These are phyloP conservation scores for Graphium colonna DNA, from an alignment of 2,888 invertebrate species.

Conservation along the genomic window DNA sequence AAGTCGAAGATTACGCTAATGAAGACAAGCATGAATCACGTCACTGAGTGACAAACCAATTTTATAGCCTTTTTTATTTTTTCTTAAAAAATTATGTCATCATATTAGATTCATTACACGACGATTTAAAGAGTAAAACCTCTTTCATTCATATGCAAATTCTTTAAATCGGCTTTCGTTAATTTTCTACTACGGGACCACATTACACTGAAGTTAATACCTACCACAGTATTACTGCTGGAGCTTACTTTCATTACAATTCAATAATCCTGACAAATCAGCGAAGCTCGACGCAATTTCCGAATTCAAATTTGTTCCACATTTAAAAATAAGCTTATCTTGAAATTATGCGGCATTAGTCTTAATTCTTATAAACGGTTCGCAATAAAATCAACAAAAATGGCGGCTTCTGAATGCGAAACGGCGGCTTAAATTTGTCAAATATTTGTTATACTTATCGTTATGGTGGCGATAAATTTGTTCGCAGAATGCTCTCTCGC, in stretches of 20 bases:
- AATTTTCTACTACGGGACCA: constrained; percentile 3
- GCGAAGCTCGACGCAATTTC: not conserved
- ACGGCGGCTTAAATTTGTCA: constrained; percentile 31
- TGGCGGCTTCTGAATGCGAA: constrained; percentile 16
- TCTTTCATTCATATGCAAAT: not conserved
- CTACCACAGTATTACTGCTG: constrained; percentile 1
- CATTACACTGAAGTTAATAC: constrained; percentile 16
- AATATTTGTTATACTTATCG: constrained; percentile 32
- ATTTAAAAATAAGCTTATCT: constrained; percentile 35
- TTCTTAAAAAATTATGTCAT: too few species aligned
- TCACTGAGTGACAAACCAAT: too few species aligned
- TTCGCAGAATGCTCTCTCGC: constrained; percentile 89
- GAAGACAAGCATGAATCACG: too few species aligned
- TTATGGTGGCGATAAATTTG: constrained; percentile 14
- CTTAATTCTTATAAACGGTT: constrained; percentile 49
- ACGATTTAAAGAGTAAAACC: not conserved
- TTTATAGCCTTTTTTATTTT: too few species aligned
- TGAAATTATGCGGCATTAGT: constrained; percentile 36
- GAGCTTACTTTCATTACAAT: constrained; percentile 9
- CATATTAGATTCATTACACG: too few species aligned
- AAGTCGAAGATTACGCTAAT: too few species aligned
- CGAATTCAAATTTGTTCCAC: not conserved
- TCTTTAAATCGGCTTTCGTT: not conserved
- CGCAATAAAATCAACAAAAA: constrained; percentile 18
- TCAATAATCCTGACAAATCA: constrained; percentile 17